These are phyloP conservation scores for Ciona savignyi DNA, from an alignment of 23 tunicate genomes.

Conservation along the genomic window DNA sequence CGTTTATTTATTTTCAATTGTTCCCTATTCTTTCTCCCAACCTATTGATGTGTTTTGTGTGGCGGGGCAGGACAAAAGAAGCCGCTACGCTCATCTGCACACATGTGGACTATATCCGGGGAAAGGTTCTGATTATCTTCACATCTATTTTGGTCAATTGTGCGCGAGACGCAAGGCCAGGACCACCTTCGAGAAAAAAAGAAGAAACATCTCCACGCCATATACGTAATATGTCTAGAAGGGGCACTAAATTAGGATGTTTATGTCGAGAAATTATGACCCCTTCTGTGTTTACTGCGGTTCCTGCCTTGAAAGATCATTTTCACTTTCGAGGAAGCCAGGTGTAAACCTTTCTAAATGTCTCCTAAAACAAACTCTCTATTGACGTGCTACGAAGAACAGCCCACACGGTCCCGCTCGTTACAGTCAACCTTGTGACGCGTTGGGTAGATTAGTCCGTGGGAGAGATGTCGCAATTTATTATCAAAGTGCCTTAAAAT, in stretches of 20 bases:
- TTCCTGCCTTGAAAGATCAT: too few relatives aligned
- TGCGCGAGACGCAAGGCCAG: not conserved
- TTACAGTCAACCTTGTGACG: not conserved
- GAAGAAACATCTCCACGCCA: not conserved
- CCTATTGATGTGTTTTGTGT: slow-evolving; percentile 1
- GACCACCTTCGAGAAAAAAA: not conserved
- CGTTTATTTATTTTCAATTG: not conserved
- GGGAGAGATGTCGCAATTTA: not conserved
- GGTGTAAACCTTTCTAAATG: too few relatives aligned
- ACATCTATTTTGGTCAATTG: not conserved
- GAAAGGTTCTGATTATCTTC: not conserved
- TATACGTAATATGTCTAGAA: not conserved
- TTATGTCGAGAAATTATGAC: not conserved
- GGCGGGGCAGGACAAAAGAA: not conserved
- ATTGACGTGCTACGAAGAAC: not conserved
- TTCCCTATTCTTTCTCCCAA: not conserved
- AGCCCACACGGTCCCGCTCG: too few relatives aligned
- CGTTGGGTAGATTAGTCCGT: not conserved
- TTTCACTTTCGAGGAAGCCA: too few relatives aligned
- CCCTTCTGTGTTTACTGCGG: too few relatives aligned
- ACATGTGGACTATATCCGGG: not conserved
- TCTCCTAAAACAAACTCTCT: not conserved
- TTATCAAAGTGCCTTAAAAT: not conserved
- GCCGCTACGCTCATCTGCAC: not conserved
- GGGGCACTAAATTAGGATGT: not conserved